Evolutionary conservation across 2,797 vertebrate species (phyloP).

Genomic region (Enteromius unitaeniatus): DNA sequence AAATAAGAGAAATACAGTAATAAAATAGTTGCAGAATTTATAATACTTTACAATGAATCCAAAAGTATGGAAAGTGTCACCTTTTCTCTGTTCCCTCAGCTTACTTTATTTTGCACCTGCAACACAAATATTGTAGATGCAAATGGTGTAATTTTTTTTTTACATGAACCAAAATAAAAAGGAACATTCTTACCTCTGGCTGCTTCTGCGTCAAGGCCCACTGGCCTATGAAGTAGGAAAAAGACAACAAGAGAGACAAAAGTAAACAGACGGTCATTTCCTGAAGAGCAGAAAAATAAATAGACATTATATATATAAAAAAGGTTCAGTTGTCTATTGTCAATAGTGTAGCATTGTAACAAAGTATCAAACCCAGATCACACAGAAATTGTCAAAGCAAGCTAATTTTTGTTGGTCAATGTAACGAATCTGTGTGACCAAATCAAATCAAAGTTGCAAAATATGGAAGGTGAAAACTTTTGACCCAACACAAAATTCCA

Average conservation of each 20-base stretch:
- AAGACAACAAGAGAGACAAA: background rate
- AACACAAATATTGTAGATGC: slow-evolving; percentile 3
- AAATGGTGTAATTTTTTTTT: background rate
- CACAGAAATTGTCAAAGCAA: background rate
- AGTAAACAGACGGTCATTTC: background rate
- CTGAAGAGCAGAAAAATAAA: slow-evolving; percentile 1
- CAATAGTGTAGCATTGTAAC: background rate
- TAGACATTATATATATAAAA: background rate
- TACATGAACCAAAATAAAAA: background rate
- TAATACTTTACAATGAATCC: background rate
- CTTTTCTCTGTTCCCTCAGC: background rate
- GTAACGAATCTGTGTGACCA: background rate
- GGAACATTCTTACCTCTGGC: slow-evolving; percentile 75
- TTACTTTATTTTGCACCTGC: slow-evolving; percentile 41
- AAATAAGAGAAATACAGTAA: background rate
- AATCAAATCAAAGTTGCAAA: background rate
- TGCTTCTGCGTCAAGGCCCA: slow-evolving; percentile 75
- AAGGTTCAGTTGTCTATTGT: background rate
- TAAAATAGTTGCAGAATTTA: background rate
- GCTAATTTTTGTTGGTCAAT: background rate
- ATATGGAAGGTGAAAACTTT: background rate
- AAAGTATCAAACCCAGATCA: too few relatives aligned
- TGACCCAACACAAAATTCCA: background rate
- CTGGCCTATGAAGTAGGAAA: slow-evolving; percentile 68
- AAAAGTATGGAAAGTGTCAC: background rate